Percentiles rank a stretch among this genome's conserved stretches.
phyloP scores from a whole-genome alignment of 2,888 invertebrate species.

The Athalia circularis region DNA sequence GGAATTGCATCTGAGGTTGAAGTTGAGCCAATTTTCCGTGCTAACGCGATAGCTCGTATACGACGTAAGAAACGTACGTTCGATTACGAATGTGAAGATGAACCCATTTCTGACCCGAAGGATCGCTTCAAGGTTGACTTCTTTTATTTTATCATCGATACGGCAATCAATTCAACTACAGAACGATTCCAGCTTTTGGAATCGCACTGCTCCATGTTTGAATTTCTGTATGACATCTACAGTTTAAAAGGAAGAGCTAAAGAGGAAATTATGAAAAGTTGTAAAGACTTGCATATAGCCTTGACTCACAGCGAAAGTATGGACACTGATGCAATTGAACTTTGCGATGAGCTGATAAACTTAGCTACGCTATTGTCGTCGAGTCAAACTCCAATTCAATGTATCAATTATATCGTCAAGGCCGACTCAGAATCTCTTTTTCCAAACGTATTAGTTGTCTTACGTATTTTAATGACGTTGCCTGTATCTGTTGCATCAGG shows the following conservation, averaged over 20 bases:
- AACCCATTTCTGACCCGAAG: slow-evolving; percentile 17
- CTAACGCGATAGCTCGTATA: slow-evolving; percentile 1
- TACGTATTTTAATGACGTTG: slow-evolving; percentile 49
- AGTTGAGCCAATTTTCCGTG: slow-evolving; percentile 31
- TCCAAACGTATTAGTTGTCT: slow-evolving; percentile 45
- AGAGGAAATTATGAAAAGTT: slow-evolving; percentile 21
- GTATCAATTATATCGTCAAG: neutral
- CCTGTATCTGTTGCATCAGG: slow-evolving; percentile 51
- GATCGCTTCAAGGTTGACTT: slow-evolving; percentile 46
- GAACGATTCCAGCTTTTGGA: slow-evolving; percentile 53
- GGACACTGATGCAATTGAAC: slow-evolving; percentile 45
- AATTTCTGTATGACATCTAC: slow-evolving; percentile 50
- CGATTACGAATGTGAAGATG: slow-evolving; percentile 41
- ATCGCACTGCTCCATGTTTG: slow-evolving; percentile 47
- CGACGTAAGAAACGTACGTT: slow-evolving; percentile 39
- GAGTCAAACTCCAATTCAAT: neutral
- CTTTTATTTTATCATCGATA: slow-evolving; percentile 49
- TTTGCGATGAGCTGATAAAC: slow-evolving; percentile 4
- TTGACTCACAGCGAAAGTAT: slow-evolving; percentile 49
- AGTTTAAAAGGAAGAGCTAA: slow-evolving; percentile 40
- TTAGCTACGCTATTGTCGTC: neutral
- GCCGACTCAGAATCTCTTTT: neutral
- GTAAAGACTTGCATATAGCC: slow-evolving; percentile 49
- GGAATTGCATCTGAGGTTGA: slow-evolving; percentile 38
- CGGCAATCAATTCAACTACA: slow-evolving; percentile 47